Evolutionary conservation across 1,140 invertebrate genomes (phyloP).

Genomic region (Eumaeus atala): DNA sequence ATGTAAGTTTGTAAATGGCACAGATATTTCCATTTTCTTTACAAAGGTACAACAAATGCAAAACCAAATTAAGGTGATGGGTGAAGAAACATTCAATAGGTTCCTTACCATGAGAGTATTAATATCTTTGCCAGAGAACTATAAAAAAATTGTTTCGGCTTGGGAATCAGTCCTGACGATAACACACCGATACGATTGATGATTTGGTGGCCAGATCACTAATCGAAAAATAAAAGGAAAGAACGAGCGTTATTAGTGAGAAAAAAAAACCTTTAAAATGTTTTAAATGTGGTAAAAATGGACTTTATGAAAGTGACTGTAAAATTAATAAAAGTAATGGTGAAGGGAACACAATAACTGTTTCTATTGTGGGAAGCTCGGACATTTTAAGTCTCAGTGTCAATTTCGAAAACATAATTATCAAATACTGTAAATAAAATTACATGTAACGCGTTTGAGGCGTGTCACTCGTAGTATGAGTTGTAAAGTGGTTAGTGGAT

Average conservation of each 20-base stretch:
- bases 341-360: background rate
- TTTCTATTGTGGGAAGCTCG: slow-evolving; percentile 10
- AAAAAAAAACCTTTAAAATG: slow-evolving; percentile 2
- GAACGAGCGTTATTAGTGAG: background rate
- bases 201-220: slow-evolving; percentile 10
- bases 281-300: slow-evolving; percentile 4
- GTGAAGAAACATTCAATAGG: slow-evolving; percentile 10
- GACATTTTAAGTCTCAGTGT: slow-evolving; percentile 13
- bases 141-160: slow-evolving; percentile 11
- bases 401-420: slow-evolving; percentile 2
- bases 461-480: background rate
- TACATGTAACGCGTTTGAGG: slow-evolving; percentile 12
- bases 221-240: slow-evolving; percentile 11
- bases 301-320: slow-evolving; percentile 13
- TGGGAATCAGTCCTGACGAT: slow-evolving; percentile 4
- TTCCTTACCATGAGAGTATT: slow-evolving; percentile 11
- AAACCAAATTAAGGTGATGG: slow-evolving; percentile 9
- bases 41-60: slow-evolving; percentile 14
- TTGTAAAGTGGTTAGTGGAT: slow-evolving; percentile 7
- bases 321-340: background rate
- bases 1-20: background rate
- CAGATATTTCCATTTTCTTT: slow-evolving; percentile 11
- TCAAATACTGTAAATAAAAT: background rate
- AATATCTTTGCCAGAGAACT: slow-evolving; percentile 7
- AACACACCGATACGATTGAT: slow-evolving; percentile 2